Percentiles rank a stretch among this genome's conserved stretches.
These are phyloP conservation scores for Monopis laevigella DNA, from an alignment of 2,888 invertebrate species.

Conservation along the genomic window DNA sequence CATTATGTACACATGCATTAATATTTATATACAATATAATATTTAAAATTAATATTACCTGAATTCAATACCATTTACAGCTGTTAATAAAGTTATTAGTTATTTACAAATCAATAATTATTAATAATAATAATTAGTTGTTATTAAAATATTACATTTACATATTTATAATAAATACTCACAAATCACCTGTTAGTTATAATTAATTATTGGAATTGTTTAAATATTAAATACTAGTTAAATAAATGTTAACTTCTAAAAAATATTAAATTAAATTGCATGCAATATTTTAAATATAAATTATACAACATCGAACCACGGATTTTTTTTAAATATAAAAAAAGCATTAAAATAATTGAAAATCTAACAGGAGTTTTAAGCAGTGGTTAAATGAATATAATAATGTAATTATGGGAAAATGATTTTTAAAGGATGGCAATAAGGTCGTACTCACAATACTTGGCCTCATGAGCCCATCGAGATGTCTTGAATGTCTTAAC, in stretches of 20 bases:
- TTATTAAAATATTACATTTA: background rate
- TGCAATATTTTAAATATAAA: conserved; percentile 5
- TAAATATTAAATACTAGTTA: background rate
- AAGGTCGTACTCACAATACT: conserved; percentile 44
- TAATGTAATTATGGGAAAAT: conserved; percentile 24
- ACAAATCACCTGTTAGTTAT: background rate
- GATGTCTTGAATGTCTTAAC: conserved; percentile 51
- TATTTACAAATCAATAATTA: too few relatives aligned
- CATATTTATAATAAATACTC: background rate
- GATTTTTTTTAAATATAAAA: conserved; percentile 31
- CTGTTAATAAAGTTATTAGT: background rate
- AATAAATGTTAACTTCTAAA: background rate
- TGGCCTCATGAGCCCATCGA: conserved; percentile 42
- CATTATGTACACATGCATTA: too few relatives aligned
- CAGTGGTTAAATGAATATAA: conserved; percentile 3
- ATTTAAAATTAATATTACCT: background rate
- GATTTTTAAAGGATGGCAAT: conserved; percentile 19
- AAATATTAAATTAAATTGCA: conserved; percentile 4
- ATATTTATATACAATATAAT: too few relatives aligned
- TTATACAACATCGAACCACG: conserved; percentile 6
- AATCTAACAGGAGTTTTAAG: conserved; percentile 41
- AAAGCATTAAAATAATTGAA: conserved; percentile 45
- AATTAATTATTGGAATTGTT: background rate
- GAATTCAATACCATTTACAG: background rate
- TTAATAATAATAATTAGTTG: background rate